Conservation (phyloP, 2,797 vertebrate genomes). For the Acipenser transmontanus region DNA sequence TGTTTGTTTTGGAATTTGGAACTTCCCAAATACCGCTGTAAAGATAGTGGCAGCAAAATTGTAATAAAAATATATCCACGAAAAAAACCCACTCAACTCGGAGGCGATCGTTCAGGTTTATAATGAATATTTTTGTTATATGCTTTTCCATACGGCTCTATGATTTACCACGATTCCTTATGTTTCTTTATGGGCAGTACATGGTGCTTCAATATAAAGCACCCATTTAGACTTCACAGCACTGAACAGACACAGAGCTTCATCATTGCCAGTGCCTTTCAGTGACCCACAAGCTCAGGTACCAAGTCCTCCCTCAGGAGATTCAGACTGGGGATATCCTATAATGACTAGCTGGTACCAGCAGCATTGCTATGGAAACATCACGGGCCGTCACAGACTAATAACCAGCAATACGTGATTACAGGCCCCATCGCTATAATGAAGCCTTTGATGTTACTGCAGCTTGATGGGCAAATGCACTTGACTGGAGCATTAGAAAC, state of each 20-base stretch:
- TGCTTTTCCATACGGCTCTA: too few species aligned
- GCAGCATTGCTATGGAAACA: not conserved
- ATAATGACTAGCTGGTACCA: not conserved
- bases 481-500: too few species aligned
- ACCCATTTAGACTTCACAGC: not conserved
- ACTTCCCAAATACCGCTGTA: too few species aligned
- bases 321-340: not conserved
- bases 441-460: not conserved
- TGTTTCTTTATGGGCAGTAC: too few species aligned
- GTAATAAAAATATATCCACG: not conserved
- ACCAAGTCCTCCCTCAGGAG: not conserved
- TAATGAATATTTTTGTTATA: too few species aligned
- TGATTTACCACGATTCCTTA: too few species aligned
- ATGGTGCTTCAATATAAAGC: not conserved
- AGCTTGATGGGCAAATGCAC: not conserved
- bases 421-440: not conserved
- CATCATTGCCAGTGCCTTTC: not conserved
- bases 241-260: not conserved
- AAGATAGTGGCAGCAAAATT: too few species aligned
- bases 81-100: slow-evolving; percentile 9
- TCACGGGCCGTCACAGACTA: not conserved
- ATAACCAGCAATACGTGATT: not conserved
- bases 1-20: too few species aligned
- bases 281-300: not conserved
- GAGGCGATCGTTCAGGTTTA: too few species aligned